Base-by-base conservation (phyloP, 2,888 invertebrate species). In the Tetanocera ferruginea region DNA sequence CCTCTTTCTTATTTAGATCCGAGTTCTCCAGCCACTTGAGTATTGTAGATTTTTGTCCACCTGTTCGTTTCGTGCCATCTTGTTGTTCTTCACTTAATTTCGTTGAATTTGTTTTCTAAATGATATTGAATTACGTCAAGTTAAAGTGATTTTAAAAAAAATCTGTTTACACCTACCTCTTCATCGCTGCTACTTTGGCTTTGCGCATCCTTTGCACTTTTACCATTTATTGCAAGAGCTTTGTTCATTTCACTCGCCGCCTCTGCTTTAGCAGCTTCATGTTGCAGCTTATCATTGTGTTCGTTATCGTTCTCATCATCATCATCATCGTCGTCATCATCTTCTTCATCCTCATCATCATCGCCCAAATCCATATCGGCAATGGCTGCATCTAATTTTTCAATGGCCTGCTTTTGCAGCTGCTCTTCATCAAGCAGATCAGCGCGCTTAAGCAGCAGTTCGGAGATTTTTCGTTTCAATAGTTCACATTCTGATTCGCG, bases 21-120 rank as follows among this genome's bases (percentile, higher is more conserved):
- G 90, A 90, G 80, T 90, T 89, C 69, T 87, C 84, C 3, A 90
- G 82, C 89, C 86, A 88, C 64, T 89, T 88, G 81, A 87, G 83
- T 28, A 89, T 84, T 64, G 87, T 86, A 1, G 87, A 85, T 74
- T 87, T 85, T 69, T 79, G 81, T 9, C 79, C 75, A 37, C 60
- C 25, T 25, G 25, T 69, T 23, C 66, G 64, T 37, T 76, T 76
- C 3, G 8, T 51, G 1, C 11, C 19, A 25, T 55, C 71, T 19
- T 62, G 49, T 28, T 51, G 64, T 23, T 3, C 17, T 28, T 66
- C 34, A n/a, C 3, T 17, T 43, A 25, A 49, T 62, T 34, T 71
- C 3, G 71, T 49, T 23, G 73, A 28, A 62, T 43, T 49, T 1
- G 43, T 28, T 37, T 73, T 73, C 73, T 73, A 55, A 55, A 55